Evolutionary conservation across 2,888 invertebrate species (phyloP), one percentile per base, ranked within the genome.

Genomic region (Chalcis sispes): DNA sequence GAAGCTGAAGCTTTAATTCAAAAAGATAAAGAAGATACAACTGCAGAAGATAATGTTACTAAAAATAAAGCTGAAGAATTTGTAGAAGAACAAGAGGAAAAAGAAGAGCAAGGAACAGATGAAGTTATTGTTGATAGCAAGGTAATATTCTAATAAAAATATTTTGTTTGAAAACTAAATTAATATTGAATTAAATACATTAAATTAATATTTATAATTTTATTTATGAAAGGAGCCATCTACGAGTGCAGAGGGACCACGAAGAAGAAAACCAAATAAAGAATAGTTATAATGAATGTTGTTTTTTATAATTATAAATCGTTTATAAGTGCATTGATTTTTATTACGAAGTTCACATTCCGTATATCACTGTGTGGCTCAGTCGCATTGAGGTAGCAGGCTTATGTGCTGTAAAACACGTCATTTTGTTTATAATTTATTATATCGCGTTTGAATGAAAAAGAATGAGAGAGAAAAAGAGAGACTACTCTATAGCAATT

Each of bases 241-340:
- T 58, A 78, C 79, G 0, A 83, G 82, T 72, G 83, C 81, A 13
- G 87, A 87, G 77, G 88, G 88, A 52, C 86, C 88, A 79, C 84
- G 88, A 78, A 87, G 88, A 83, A 88, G 88, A 84, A 88, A 87
- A 84, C 85, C 84, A 83, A 88, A 87, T 79, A 88, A 86, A 83
- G 86, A 87, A 83, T 84, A 83, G 80, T 80, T 77, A 25, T 50
- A 76, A 62, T 64, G 66, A 56, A 50, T 66, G 42, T 72, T 77
- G 56, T 74, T 77, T 77, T 76, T 65, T 74, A 67, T 50, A 65
- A 58, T 71, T 61, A 65, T 62, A 71, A 56, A 64, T 77, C 65
- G 61, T 77, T 50, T 56, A 74, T 56, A 46, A 71, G 70, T 64
- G 71, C 77, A 77, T 74, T 69, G 58, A 72, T 77, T 73, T 77